These are phyloP conservation scores for Brienomyrus brachyistius DNA, from an alignment of 2,113 vertebrate genomes.

Conservation along the genomic window DNA sequence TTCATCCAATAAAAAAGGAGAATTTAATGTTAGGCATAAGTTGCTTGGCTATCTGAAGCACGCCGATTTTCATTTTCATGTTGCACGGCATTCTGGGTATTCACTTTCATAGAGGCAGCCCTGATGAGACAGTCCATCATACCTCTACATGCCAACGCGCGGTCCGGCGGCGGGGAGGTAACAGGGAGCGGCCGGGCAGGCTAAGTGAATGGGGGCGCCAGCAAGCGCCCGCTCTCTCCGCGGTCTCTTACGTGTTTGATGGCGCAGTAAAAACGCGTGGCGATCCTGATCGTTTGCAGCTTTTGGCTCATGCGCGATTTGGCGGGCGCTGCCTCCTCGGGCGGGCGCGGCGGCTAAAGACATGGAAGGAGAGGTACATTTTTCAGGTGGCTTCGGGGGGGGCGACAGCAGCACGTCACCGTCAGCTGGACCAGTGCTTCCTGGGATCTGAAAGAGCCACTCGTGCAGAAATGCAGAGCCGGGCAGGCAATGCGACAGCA, in stretches of 20 bases:
- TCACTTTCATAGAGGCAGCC: not conserved
- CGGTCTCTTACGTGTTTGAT: conserved; percentile 46
- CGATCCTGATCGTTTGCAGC: conserved; percentile 48
- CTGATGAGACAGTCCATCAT: not conserved
- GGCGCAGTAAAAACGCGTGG: conserved; percentile 49
- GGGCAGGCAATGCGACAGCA: not conserved
- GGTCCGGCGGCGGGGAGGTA: not conserved
- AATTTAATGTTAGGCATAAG: not conserved
- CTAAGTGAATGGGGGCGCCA: conserved; percentile 15
- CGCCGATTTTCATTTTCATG: not conserved
- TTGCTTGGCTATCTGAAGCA: not conserved
- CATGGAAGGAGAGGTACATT: conserved; percentile 34
- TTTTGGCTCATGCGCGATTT: conserved; percentile 49
- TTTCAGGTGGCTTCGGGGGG: conserved; percentile 23
- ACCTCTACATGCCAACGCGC: not conserved
- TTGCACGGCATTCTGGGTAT: not conserved
- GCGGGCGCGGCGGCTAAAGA: conserved; percentile 39
- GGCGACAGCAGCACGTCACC: conserved; percentile 3
- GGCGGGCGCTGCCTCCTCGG: conserved; percentile 38
- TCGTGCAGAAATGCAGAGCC: not conserved
- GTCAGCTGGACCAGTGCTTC: conserved; percentile 23
- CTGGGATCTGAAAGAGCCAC: conserved; percentile 14
- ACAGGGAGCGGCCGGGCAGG: conserved; percentile 13
- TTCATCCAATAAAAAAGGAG: not conserved
- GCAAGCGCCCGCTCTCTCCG: conserved; percentile 19